These are phyloP conservation scores for Sminthurides aquaticus DNA, from an alignment of 2,888 invertebrate genomes.

Conservation along the genomic window DNA sequence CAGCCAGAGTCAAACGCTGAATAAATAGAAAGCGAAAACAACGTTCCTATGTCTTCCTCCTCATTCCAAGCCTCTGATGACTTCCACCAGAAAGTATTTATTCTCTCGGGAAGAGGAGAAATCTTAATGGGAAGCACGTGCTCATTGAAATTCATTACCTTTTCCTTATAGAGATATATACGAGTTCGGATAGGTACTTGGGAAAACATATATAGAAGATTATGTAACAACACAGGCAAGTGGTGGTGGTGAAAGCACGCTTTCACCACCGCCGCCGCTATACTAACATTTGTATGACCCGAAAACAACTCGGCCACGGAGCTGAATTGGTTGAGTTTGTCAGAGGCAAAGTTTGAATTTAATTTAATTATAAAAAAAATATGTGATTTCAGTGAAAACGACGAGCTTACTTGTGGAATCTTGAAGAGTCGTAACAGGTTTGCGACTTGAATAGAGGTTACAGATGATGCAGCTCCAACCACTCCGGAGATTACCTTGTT, in stretches of 20 bases:
- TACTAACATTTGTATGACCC: not conserved
- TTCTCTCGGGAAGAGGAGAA: no score
- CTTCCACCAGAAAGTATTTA: not conserved
- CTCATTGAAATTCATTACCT: not conserved
- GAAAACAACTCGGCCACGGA: no score
- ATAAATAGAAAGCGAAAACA: not conserved
- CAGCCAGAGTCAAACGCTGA: not conserved
- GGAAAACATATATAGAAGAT: no score
- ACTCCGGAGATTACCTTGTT: conserved; percentile 82
- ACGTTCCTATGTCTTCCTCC: not conserved
- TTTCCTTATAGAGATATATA: no score
- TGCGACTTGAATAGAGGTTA: conserved; percentile 93
- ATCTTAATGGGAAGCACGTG: not conserved
- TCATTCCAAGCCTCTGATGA: no score
- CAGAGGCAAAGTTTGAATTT: not conserved
- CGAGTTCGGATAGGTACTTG: no score
- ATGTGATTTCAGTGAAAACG: not conserved
- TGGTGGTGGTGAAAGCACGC: not conserved
- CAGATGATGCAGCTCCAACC: conserved; percentile 82
- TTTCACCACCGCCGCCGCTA: not conserved
- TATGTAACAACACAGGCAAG: no score
- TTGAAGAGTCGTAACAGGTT: conserved; percentile 82
- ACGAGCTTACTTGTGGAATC: conserved; percentile 64
- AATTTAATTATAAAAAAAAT: not conserved
- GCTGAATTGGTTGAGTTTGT: not conserved